Evolutionary conservation across 2,888 invertebrate species (phyloP).

Genomic region (Lycaena phlaeas): DNA sequence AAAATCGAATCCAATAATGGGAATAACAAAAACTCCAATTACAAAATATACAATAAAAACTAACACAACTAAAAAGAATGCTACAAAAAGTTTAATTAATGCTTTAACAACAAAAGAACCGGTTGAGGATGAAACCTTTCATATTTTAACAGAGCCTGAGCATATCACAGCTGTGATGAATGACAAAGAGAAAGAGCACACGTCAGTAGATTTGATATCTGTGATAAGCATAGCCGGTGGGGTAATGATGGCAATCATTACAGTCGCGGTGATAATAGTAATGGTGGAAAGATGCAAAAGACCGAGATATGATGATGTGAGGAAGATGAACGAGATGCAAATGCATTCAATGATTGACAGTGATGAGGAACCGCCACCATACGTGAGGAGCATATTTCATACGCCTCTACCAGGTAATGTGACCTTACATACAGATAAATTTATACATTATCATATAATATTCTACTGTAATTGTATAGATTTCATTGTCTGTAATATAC

Average conservation of each 20-base stretch:
- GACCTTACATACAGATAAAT: no score
- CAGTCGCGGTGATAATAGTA: slow-evolving; percentile 62
- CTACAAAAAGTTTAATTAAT: slow-evolving; percentile 28
- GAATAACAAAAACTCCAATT: slow-evolving; percentile 17
- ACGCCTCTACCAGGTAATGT: slow-evolving; percentile 71
- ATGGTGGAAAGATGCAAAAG: slow-evolving; percentile 59
- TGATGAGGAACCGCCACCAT: slow-evolving; percentile 59
- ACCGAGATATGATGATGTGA: slow-evolving; percentile 51
- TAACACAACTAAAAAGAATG: slow-evolving; percentile 20
- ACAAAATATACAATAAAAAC: slow-evolving; percentile 17
- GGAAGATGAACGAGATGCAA: slow-evolving; percentile 57
- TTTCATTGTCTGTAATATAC: no score
- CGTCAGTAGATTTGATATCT: slow-evolving; percentile 57
- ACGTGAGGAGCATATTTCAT: slow-evolving; percentile 71
- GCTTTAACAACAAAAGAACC: slow-evolving; percentile 44
- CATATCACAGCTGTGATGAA: slow-evolving; percentile 68
- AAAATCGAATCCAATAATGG: slow-evolving; percentile 16
- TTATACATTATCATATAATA: no score
- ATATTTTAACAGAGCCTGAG: slow-evolving; percentile 72
- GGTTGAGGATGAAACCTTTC: slow-evolving; percentile 53
- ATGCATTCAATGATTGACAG: slow-evolving; percentile 63
- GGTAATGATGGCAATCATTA: slow-evolving; percentile 64
- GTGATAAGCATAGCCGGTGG: slow-evolving; percentile 68
- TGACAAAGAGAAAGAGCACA: slow-evolving; percentile 49
- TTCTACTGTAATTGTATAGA: not conserved